Evolutionary conservation across 1,140 invertebrate genomes (phyloP), one percentile per base, ranked within the genome.

Genomic region (Frieseomelitta varia): DNA sequence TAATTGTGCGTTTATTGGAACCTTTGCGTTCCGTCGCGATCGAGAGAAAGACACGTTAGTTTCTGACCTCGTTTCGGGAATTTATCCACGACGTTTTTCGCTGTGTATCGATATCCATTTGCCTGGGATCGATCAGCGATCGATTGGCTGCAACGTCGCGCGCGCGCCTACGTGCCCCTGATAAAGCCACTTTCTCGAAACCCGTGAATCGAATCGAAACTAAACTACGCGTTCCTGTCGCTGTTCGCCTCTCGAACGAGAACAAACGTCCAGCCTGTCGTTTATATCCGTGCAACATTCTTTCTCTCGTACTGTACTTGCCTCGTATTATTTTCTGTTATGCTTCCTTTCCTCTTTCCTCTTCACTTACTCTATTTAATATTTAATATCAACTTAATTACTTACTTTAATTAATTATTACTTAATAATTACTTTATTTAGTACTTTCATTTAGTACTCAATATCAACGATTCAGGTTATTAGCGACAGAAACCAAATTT

Each of bases 1-100:
- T 87, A 86, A 78, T 78, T 78, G 81, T 78, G 19, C 74, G 55
- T 71, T 78, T 78, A 82, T 72, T 72, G 53, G 68, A 47, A 47
- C 30, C 68, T 56, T 72, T 30, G 27, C 74, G 74, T 63, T 77
- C 74, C 74, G 21, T 61, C 24, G 56, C 12, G 53, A 71, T 67
- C 21, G 19, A 63, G 17, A 65, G 74, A 61, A 30, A 77, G 19
- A 77, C 73, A 76, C 21, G 53, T 58, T 47, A 24, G 12, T 34
- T 81, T 63, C 69, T 51, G 80, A 67, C 72, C 72, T 47, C 68
- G 76, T 85, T 84, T 75, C 79, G 85, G 39, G 76, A 85, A 76
- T 76, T 76, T n/a, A 34, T 55, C 30, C 30, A 30, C 51, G 24
- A 4, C 21, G 74, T 76, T 76, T 76, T 76, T 63, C 34, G 39